Conservation (phyloP, 2,113 vertebrate species). For the Montifringilla adamsi region DNA sequence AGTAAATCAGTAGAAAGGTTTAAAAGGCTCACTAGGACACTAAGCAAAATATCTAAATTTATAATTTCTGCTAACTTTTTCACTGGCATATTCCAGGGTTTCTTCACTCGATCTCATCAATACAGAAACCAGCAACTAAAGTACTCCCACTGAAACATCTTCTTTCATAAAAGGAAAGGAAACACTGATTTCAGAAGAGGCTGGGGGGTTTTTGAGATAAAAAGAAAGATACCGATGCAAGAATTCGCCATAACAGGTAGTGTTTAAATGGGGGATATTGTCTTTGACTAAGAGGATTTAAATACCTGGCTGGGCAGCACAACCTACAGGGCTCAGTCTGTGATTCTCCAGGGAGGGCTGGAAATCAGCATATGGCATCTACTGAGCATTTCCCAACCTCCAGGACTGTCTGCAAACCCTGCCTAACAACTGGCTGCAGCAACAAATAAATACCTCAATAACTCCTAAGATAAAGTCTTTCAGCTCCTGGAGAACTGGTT, state of each 20-base stretch:
- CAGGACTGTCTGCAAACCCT: neutral
- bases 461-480: neutral
- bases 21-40: neutral
- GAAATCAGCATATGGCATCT: neutral
- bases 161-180: neutral
- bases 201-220: neutral
- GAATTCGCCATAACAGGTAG: fast-evolving
- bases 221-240: neutral
- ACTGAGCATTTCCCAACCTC: neutral
- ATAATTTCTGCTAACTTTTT: neutral
- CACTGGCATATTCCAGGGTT: neutral
- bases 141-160: neutral
- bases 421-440: neutral
- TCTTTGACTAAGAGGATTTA: neutral
- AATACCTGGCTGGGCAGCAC: neutral
- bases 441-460: neutral
- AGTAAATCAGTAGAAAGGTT: neutral
- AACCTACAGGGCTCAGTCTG: neutral
- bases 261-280: neutral
- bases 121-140: neutral
- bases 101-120: neutral
- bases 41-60: neutral
- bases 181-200: neutral
- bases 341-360: neutral
- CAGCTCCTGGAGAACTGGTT: neutral